Conservation (phyloP, 1,140 invertebrate species). For the Panagrolaimus sp. region DNA sequence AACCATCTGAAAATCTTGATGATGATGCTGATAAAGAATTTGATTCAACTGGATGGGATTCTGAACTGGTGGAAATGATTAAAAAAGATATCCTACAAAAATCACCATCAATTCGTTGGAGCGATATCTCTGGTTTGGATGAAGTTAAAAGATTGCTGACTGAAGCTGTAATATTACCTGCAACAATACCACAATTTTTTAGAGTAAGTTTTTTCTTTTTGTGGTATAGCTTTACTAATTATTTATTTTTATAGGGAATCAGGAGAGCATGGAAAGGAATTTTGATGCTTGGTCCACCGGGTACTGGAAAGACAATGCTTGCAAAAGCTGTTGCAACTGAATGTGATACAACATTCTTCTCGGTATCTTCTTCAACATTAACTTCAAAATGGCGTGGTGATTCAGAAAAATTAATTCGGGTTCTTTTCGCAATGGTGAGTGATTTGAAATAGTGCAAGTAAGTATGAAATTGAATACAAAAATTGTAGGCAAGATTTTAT, state of each 20-base stretch:
- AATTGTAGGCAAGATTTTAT: slow-evolving; percentile 82
- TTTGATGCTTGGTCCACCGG: slow-evolving; percentile 93
- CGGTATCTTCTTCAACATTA: slow-evolving; percentile 98
- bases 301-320: slow-evolving; percentile 95
- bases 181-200: slow-evolving; percentile 97
- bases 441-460: slow-evolving; percentile 68
- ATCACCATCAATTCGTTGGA: slow-evolving; percentile 89
- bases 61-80: slow-evolving; percentile 86
- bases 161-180: slow-evolving; percentile 93
- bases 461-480: neutral
- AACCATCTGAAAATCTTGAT: neutral
- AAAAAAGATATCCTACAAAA: slow-evolving; percentile 87
- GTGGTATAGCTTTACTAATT: slow-evolving; percentile 69
- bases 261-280: slow-evolving; percentile 84
- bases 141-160: slow-evolving; percentile 90
- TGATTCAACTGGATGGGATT: slow-evolving; percentile 80
- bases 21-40: slow-evolving; percentile 74
- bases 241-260: slow-evolving; percentile 48
- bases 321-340: slow-evolving; percentile 95
- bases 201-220: slow-evolving; percentile 62
- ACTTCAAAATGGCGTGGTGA: slow-evolving; percentile 99
- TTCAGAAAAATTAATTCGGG: slow-evolving; percentile 89
- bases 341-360: slow-evolving; percentile 75
- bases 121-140: slow-evolving; percentile 89
- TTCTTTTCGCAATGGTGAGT: slow-evolving; percentile 95